Base-by-base conservation (phyloP, 2,113 vertebrate genomes). In the Erythrolamprus reginae region DNA sequence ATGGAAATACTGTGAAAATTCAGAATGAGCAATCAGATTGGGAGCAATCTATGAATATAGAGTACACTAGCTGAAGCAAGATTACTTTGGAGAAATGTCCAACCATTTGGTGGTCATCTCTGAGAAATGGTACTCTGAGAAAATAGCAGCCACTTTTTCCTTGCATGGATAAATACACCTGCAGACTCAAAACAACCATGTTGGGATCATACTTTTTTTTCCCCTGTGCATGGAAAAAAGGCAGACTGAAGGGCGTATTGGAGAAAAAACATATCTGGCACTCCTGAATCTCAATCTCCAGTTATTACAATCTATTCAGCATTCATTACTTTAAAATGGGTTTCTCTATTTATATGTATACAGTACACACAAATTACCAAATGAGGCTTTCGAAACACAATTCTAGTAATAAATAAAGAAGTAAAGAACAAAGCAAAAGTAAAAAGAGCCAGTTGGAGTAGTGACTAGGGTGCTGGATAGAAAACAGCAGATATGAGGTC, bases 11-110 rank as follows among this genome's bases (percentile, higher is more conserved):
- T 47, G 82, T 50, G 86, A 88, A 91, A 82, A 88, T 83, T 42
- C 45, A 88, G 86, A 58, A 56, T 8, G 17, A 56, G 86, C 86
- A 88, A 91, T 91, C 90, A 91, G 45, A 55, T 83, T 90, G 83
- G 85, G 70, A 70, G 47, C 85, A 65, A n/a, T 90, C 52, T 61
- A 83, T 91, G 90, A 91, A 88, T 91, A 88, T 91, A 83, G 87
- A 91, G 47, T 21, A 83, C 70, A 58, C 51, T 58, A 38, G 82
- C 82, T 91, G 86, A 83, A 91, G 33, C 21, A 58, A 47, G n/a
- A 9, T 65, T 28, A 9, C 9, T 52, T 61, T 50, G 42, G 84
- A 86, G 50, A 86, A 84, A 28, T 33, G 42, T 86, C 47, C 53
- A 89, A 45, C 77, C 23, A 13, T 65, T 47, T 70, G 56, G 38